A percentile compares a stretch with the other conserved stretches of the same genome.
These are phyloP conservation scores for Linhomoeus sp. DNA, from an alignment of 2,888 invertebrate genomes.

Conservation along the genomic window DNA sequence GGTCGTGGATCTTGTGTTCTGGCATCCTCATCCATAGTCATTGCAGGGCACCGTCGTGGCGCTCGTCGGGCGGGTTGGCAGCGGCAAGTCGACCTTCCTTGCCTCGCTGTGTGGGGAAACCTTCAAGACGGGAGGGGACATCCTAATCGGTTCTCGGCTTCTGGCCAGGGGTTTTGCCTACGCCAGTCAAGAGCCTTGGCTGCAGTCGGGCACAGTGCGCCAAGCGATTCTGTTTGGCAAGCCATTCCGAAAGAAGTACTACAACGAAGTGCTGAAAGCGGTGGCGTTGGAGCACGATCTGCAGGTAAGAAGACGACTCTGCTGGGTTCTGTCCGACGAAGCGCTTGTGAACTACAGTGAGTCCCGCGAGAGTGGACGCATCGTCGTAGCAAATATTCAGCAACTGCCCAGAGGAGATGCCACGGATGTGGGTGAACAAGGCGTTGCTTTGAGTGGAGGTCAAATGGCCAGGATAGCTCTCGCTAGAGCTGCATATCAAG, in stretches of 20 bases:
- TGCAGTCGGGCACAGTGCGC: slow-evolving; percentile 44
- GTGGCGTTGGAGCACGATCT: slow-evolving; percentile 58
- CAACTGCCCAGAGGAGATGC: slow-evolving; percentile 45
- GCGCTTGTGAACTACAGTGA: background rate
- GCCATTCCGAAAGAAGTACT: slow-evolving; percentile 54
- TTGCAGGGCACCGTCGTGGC: too few relatives aligned
- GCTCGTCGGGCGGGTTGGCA: too few relatives aligned
- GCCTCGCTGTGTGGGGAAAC: too few relatives aligned
- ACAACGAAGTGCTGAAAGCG: slow-evolving; percentile 53
- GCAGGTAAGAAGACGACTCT: slow-evolving; percentile 31
- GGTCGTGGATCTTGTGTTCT: too few relatives aligned
- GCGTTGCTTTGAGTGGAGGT: slow-evolving; percentile 75
- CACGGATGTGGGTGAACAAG: slow-evolving; percentile 65
- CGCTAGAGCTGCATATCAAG: slow-evolving; percentile 52
- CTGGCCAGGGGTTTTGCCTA: background rate
- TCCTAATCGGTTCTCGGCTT: background rate
- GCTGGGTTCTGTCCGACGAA: too few relatives aligned
- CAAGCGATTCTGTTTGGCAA: slow-evolving; percentile 85
- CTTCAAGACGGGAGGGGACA: too few relatives aligned
- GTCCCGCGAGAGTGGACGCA: background rate
- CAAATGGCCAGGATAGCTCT: slow-evolving; percentile 56
- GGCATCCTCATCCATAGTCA: too few relatives aligned
- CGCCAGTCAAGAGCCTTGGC: too few relatives aligned
- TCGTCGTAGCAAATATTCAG: slow-evolving; percentile 12
- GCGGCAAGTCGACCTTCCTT: too few relatives aligned